These are phyloP conservation scores for Doryteuthis pealeii DNA, from an alignment of 1,140 invertebrate genomes.

Conservation along the genomic window DNA sequence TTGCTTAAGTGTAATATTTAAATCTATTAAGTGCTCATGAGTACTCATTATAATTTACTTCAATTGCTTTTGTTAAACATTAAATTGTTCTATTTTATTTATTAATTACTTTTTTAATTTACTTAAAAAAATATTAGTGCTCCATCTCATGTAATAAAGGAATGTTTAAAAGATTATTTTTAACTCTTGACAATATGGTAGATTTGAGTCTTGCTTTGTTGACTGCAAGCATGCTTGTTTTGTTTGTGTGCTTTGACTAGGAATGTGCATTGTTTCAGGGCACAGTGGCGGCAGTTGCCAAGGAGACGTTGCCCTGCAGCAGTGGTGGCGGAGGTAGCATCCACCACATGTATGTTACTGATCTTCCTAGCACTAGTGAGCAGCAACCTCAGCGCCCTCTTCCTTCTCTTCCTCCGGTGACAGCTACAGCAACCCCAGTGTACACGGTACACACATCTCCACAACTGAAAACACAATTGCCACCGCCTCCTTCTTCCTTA, in stretches of 20 bases:
- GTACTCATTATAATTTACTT: too few species aligned
- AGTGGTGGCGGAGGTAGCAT: constrained; percentile 3
- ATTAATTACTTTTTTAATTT: too few species aligned
- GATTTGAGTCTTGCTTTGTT: constrained; percentile 10
- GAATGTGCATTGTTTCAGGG: constrained; percentile 10
- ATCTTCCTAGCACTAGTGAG: constrained; percentile 7
- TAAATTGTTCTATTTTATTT: too few species aligned
- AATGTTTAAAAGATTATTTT: too few species aligned
- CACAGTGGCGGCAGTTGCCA: constrained; percentile 5
- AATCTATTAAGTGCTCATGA: too few species aligned
- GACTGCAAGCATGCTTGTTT: background rate
- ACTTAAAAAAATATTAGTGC: too few species aligned
- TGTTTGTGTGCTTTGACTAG: constrained; percentile 5
- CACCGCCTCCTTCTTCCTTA: background rate
- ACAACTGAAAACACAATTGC: constrained; percentile 7
- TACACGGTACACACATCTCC: constrained; percentile 1
- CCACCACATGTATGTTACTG: constrained; percentile 9
- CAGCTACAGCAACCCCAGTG: background rate
- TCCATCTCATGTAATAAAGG: too few species aligned
- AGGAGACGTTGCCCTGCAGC: constrained; percentile 5
- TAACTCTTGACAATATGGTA: background rate
- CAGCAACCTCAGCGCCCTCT: constrained; percentile 1
- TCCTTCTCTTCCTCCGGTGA: constrained; percentile 10
- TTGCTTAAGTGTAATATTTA: too few species aligned
- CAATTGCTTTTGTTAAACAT: too few species aligned